phyloP scores from a whole-genome alignment of 2,888 invertebrate species.

The Xestobium rufovillosum region DNA sequence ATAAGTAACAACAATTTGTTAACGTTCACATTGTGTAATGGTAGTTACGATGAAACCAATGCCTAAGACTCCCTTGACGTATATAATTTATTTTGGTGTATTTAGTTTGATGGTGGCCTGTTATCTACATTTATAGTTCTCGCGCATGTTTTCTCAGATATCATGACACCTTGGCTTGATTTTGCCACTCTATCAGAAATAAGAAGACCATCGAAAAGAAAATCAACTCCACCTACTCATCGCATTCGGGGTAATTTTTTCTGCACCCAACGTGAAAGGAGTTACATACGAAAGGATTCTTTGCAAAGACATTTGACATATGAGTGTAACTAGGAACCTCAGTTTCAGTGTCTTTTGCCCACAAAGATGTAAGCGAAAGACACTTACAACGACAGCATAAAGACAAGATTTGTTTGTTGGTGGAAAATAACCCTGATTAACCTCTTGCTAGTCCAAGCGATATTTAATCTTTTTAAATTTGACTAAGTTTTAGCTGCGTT shows the following conservation, averaged over 20 bases:
- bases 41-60: too few relatives aligned
- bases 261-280: slow-evolving; percentile 67
- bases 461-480: too few relatives aligned
- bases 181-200: slow-evolving; percentile 15
- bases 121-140: not conserved
- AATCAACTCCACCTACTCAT: slow-evolving; percentile 42
- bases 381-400: slow-evolving; percentile 49
- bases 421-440: slow-evolving; percentile 44
- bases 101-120: too few relatives aligned
- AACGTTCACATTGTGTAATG: too few relatives aligned
- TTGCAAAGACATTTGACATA: slow-evolving; percentile 68
- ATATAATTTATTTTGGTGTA: not conserved
- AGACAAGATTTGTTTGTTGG: slow-evolving; percentile 45
- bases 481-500: too few relatives aligned
- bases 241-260: slow-evolving; percentile 44
- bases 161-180: slow-evolving; percentile 23
- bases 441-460: too few relatives aligned
- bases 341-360: slow-evolving; percentile 65
- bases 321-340: slow-evolving; percentile 67
- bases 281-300: slow-evolving; percentile 72
- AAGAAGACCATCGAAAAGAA: slow-evolving; percentile 25
- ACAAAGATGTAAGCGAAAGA: slow-evolving; percentile 58
- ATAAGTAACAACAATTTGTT: too few relatives aligned
- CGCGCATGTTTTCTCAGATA: slow-evolving; percentile 26
- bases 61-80: too few relatives aligned